Evolutionary conservation across 1,140 invertebrate species (phyloP).

Genomic region (Drosophila kohkoa): DNA sequence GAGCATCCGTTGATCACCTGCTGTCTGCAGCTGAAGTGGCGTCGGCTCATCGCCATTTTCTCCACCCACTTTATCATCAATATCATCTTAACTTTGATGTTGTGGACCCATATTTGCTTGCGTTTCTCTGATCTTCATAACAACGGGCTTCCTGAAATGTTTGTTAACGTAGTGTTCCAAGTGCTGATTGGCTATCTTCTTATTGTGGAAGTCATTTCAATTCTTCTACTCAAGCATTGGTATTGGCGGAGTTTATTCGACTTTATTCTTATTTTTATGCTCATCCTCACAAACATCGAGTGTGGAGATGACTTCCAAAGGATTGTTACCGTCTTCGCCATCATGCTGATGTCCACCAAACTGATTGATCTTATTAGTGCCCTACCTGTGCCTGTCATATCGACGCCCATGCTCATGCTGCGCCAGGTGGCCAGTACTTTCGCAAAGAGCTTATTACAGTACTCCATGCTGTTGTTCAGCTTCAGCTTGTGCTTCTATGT

Average conservation of each 20-base stretch:
- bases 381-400: not conserved
- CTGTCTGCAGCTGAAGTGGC: slow-evolving; percentile 15
- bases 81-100: not conserved
- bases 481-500: slow-evolving; percentile 12
- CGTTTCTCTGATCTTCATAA: not conserved
- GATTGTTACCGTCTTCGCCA: not conserved
- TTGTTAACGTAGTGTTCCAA: not conserved
- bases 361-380: not conserved
- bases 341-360: slow-evolving; percentile 12
- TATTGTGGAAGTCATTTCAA: not conserved
- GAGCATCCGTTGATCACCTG: slow-evolving; percentile 21
- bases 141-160: not conserved
- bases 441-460: not conserved
- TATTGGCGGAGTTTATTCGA: not conserved
- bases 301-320: not conserved
- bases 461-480: not conserved
- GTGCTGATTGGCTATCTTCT: not conserved
- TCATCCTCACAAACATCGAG: not conserved
- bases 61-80: not conserved
- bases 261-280: not conserved
- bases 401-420: slow-evolving; percentile 17
- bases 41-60: not conserved
- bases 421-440: slow-evolving; percentile 18
- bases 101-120: not conserved
- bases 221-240: not conserved